Base-by-base conservation (phyloP, 2,797 vertebrate genomes). In the Pteropus rufus region DNA sequence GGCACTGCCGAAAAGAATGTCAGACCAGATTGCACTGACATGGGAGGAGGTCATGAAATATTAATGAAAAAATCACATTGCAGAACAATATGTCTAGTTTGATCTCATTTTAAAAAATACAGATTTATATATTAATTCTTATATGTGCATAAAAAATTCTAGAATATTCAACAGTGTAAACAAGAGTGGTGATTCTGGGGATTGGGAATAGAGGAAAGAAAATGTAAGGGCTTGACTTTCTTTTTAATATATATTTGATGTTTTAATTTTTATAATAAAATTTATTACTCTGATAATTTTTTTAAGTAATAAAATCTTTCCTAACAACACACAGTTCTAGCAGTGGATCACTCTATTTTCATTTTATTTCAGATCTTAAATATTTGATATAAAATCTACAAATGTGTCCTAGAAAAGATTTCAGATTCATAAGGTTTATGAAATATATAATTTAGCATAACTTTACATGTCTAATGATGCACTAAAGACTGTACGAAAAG, bases 231-330 rank as follows among this genome's bases (percentile, higher is more conserved):
- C 56, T 62, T 58, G 54, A 60, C n/a, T 90, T 56, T 93, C 18
- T 54, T 52, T n/a, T 75, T 60, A 67, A 46, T 58, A 60, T 75
- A 31, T 69, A 73, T 49, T 86, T 89, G 60, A 70, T 54, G 26
- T 41, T 79, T 73, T 76, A 79, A 79, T 54, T 94, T 93, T 93
- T 56, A 62, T 56, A 94, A 87, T 67, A 23, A 72, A 95, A 92
- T 73, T 3, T 26, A 72, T 46, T 86, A 75, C 58, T 70, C 31
- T 82, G 44, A 41, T 75, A 67, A 58, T 44, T 75, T 82, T 41
- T 52, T 79, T 80, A 93, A 76, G 29, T 31, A 95, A 49, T 76
- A 64, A 91, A 82, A 76, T 81, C 12, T 39, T 56, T 86, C 44
- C 58, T 91, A 93, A 80, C 62, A 89, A 84, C 84, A 89, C 75